Evolutionary conservation across 2,888 invertebrate species (phyloP), one percentile per base, ranked within the genome.

Genomic region (Synergus umbraculus): DNA sequence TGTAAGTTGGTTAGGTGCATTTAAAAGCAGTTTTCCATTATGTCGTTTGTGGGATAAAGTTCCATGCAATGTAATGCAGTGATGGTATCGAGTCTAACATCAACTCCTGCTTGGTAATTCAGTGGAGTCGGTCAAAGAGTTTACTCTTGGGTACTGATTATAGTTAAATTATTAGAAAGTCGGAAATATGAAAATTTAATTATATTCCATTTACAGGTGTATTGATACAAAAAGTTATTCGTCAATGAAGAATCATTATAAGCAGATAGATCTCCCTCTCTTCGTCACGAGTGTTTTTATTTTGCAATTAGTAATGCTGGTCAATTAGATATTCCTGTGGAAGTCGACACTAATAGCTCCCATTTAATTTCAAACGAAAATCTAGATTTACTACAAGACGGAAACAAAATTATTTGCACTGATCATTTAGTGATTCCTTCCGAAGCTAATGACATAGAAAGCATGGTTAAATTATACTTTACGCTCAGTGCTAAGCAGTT

Each of bases 31-130:
- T 1, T 1, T 22, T 22, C 22, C 22, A 22, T 22, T 22, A 22
- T 22, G 22, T 22, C 22, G 22, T 22, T 22, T 22, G 1, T 22
- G 22, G 99, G 99, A 92, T 99, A 99, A 0, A 98, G 94, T 0
- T 99, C 99, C 94, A 97, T 95, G 84, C 96, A 96, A 89, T 99
- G 94, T 78, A 99, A 93, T 0, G 97, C 97, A 83, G 97, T 95
- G 0, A 98, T 95, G 79, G 96, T 93, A 90, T 99, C 99, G 60
- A 98, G 92, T 43, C 94, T 94, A 0, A 96, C 94, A 91, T 98
- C 98, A 0, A 96, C 94, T 0, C 95, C 96, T 41, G 95, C 94
- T 10, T 96, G 95, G 88, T 94, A 94, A 90, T 97, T 96, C 93
- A 97, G 95, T 3, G 95, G 94, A 82, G 95, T 95, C 0, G 96